Conservation (phyloP, 2,888 invertebrate genomes). For the Mellilla xanthometata region DNA sequence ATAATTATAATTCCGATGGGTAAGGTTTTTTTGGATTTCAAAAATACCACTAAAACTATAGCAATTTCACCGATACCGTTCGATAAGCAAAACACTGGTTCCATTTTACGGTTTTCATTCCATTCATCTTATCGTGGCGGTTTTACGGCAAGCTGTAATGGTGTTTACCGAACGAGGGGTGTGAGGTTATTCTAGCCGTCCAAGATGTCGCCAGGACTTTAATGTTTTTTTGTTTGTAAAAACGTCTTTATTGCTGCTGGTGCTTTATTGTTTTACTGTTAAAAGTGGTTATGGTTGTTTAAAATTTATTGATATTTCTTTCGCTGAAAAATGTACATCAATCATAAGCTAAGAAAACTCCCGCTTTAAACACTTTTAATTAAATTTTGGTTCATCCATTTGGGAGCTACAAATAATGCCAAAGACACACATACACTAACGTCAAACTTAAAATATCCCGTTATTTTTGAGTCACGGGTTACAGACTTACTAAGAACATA, state of each 20-base stretch:
- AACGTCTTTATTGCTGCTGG: constrained; percentile 38
- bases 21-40: background rate
- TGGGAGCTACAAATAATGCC: too few relatives aligned
- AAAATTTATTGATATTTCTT: constrained; percentile 10
- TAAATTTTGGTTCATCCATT: too few relatives aligned
- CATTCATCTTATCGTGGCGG: constrained; percentile 66
- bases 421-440: too few relatives aligned
- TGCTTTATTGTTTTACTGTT: constrained; percentile 33
- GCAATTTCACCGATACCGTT: constrained; percentile 29
- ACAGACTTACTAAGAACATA: too few relatives aligned
- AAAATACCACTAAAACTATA: background rate
- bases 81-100: constrained; percentile 53
- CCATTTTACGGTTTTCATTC: constrained; percentile 47
- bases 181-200: constrained; percentile 34
- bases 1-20: too few relatives aligned
- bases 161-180: constrained; percentile 53
- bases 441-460: too few relatives aligned
- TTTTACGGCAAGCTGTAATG: constrained; percentile 61
- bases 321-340: too few relatives aligned
- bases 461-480: too few relatives aligned
- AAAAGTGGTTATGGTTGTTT: constrained; percentile 35
- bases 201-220: constrained; percentile 29
- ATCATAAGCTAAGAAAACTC: too few relatives aligned
- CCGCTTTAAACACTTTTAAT: too few relatives aligned
- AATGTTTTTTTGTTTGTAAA: constrained; percentile 54